phyloP scores from a whole-genome alignment of 2,797 vertebrate genomes.

The Lophotriccus pileatus region DNA sequence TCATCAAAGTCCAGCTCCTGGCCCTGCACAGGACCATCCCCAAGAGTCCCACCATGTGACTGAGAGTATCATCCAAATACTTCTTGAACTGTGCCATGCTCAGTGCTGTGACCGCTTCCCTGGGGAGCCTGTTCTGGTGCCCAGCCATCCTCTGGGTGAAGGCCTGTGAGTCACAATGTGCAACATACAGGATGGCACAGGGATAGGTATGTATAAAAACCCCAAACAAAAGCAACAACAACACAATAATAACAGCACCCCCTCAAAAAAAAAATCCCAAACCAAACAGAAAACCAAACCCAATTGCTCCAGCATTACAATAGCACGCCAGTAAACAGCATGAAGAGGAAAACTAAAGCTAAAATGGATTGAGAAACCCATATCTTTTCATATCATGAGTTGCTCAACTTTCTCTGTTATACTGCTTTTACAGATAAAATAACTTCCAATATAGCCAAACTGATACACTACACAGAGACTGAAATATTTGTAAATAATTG shows the following conservation, averaged over 20 bases:
- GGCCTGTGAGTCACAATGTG: accelerated
- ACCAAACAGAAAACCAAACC: neutral
- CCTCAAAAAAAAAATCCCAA: neutral
- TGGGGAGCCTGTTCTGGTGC: neutral
- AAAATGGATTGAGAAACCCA: neutral
- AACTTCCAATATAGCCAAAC: neutral
- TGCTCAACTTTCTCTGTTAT: neutral
- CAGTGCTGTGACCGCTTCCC: neutral
- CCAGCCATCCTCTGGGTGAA: neutral
- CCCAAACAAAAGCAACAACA: accelerated
- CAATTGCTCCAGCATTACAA: neutral
- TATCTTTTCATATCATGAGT: neutral
- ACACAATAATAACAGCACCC: neutral
- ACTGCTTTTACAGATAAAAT: neutral
- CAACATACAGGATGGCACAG: accelerated
- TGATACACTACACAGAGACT: neutral
- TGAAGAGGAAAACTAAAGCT: neutral
- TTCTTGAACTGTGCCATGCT: neutral
- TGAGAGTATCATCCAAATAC: neutral
- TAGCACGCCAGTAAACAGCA: accelerated
- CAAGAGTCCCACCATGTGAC: neutral
- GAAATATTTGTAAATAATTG: neutral
- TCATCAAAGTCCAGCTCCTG: neutral
- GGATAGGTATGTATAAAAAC: accelerated
- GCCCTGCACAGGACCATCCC: neutral